Evolutionary conservation across 2,113 vertebrate species (phyloP), one percentile per base, ranked within the genome.

Genomic region (Zosterops borbonicus): DNA sequence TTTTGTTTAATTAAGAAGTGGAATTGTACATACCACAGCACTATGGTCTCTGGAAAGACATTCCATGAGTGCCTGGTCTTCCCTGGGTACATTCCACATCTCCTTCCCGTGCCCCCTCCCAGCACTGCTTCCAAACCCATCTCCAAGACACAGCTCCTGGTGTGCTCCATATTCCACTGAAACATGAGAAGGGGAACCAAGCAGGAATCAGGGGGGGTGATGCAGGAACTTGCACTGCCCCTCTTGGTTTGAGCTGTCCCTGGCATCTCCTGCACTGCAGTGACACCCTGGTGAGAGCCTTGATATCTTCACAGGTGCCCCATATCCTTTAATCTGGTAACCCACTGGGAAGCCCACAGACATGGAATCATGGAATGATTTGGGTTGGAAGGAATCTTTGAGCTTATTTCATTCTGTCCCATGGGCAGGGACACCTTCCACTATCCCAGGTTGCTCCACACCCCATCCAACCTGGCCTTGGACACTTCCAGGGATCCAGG

Each of bases 371-470:
- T 12, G 39, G 59, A 18, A 16, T 9, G 18, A 22, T 27, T 33
- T 44, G 52, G 33, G 22, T 16, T 20, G 22, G 50, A 58, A 59
- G 22, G 59, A 31, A 28, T 4, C 14, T 44, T 50, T 10, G 31
- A 22, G 23, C 6, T 8, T 6, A 13, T 44, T 47, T 27, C 4
- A 3, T 58, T 2, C 33, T 12, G 9, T 1, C 17, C 21, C 22
- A n/a, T n/a, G 8, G 25, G 21, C 46, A 52, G 39, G 33, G 46
- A 68, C 75, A 22, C 3, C 12, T 74, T 2, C 68, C 22, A 59
- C 42, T 0, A 2, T 1, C 27, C 77, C 68, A 67, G 27, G 33
- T 0, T 28, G 59, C 19, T 81, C 68, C 56, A 41, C 1, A 0
- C 24, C 29, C 16, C 0, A 0, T 71, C 24, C 37, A 74, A 0